A percentile compares a stretch with the other conserved stretches of the same genome.
Evolutionary conservation across 2,888 invertebrate genomes (phyloP).

Genomic region (Amphipoea oculea): DNA sequence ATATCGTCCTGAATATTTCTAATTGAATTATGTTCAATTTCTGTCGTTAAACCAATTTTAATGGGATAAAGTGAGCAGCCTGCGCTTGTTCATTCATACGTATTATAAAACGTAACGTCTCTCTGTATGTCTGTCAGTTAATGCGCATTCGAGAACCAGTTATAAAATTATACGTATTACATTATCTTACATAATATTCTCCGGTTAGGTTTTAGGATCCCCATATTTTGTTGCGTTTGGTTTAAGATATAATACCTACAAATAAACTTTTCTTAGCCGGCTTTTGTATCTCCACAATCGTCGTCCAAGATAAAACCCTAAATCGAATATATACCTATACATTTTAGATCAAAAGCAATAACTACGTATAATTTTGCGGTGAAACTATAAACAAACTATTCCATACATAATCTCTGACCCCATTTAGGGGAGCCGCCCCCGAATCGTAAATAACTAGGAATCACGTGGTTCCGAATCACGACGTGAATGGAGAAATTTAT

Average conservation of each 20-base stretch:
- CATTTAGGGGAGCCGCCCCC: conserved; percentile 65
- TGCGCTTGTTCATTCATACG: neutral
- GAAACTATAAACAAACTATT: conserved; percentile 65
- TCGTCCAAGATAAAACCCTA: conserved; percentile 5
- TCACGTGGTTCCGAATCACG: conserved; percentile 72
- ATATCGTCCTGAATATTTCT: neutral
- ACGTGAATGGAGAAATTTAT: conserved; percentile 74
- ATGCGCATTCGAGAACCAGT: neutral
- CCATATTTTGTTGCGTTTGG: neutral
- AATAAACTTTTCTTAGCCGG: neutral
- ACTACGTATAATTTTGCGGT: conserved; percentile 63
- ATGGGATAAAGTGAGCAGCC: neutral
- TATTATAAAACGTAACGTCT: neutral
- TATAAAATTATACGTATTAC: neutral
- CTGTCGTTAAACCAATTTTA: neutral
- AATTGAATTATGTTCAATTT: neutral
- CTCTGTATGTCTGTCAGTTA: neutral
- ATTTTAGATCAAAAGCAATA: conserved; percentile 53
- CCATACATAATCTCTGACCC: conserved; percentile 74
- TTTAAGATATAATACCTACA: neutral
- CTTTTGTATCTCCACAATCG: neutral
- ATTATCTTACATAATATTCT: neutral
- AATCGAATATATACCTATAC: conserved; percentile 14
- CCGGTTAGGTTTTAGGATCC: neutral
- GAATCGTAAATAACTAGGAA: conserved; percentile 74